phyloP scores from a whole-genome alignment of 30 jellyfish, hydroid and myxozoan genomes.

The Aurelia sp. region DNA sequence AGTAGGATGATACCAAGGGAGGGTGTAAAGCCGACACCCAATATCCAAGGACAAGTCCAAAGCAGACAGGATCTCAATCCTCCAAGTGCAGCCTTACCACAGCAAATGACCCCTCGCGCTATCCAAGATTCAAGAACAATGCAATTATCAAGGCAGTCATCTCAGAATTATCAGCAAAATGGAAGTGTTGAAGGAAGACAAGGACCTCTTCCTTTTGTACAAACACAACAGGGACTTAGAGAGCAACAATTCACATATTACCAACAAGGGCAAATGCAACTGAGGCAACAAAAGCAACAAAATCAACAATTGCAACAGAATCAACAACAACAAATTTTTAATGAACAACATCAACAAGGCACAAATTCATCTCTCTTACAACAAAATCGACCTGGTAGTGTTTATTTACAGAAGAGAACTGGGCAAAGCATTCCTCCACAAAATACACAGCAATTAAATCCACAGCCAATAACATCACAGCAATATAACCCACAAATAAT shows the following conservation, averaged over 20 bases:
- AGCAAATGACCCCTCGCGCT: too few relatives aligned
- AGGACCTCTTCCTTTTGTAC: neutral
- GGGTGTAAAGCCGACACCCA: too few relatives aligned
- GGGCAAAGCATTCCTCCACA: neutral
- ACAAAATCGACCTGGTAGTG: too few relatives aligned
- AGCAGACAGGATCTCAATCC: too few relatives aligned
- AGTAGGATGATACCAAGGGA: too few relatives aligned
- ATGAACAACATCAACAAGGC: neutral
- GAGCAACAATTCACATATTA: conserved; percentile 5
- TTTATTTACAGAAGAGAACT: neutral
- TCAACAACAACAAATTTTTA: neutral
- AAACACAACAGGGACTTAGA: neutral
- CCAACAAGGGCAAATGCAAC: conserved; percentile 24
- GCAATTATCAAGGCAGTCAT: too few relatives aligned
- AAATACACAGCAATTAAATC: neutral
- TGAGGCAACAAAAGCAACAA: neutral
- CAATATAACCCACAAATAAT: too few relatives aligned
- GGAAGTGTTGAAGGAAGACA: neutral
- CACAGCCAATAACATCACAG: neutral
- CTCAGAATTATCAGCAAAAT: too few relatives aligned
- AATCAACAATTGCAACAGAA: neutral
- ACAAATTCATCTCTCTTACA: too few relatives aligned
- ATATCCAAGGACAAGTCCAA: too few relatives aligned
- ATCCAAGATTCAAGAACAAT: too few relatives aligned
- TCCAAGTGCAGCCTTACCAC: too few relatives aligned